Evolutionary conservation across 2,113 vertebrate species (phyloP), one percentile per base, ranked within the genome.

Genomic region (Siphamia tubifer): DNA sequence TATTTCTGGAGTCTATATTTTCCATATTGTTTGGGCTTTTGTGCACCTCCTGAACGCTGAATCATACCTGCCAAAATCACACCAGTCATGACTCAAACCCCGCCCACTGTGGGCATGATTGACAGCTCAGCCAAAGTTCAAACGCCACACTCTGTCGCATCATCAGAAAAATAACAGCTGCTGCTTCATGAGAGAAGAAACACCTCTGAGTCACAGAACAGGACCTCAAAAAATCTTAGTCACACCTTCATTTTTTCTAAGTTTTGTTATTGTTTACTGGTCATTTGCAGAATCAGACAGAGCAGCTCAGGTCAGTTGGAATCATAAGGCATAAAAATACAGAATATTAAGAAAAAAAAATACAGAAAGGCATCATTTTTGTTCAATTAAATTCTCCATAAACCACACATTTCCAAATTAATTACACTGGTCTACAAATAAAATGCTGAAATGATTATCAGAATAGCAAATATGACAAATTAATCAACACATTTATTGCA

Each of bases 61-160:
- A 36, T 92, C 89, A 91, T 76, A 87, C 72, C 74, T 88, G 82
- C 83, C 80, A 77, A 65, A 84, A 68, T 53, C 60, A 72, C 53
- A 57, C 80, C 65, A 54, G 16, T 76, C 67, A 39, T 84, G 85
- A 87, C 48, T 89, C 85, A 87, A 70, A 79, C 62, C 24, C 76
- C 55, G 15, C 79, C 77, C 81, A 74, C 79, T 56, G 57, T 28
- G 8, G 9, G 51, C 17, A 55, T 88, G 82, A 91, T 48, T 87
- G 86, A 84, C 86, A 73, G 70, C 57, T 57, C 55, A 65, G 48
- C 44, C 71, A 77, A 79, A 90, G 76, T 79, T 83, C 75, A 88
- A 71, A 75, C 79, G 57, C 78, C 65, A 79, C 34, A 27, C 9
- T 16, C 34, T n/a, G n/a, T n/a, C 52, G 45, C 43, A 79, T 57